A percentile compares a stretch with the other conserved stretches of the same genome.
Conservation (phyloP, 2,888 invertebrate species). For the Rhimphoctona megacephalus region DNA sequence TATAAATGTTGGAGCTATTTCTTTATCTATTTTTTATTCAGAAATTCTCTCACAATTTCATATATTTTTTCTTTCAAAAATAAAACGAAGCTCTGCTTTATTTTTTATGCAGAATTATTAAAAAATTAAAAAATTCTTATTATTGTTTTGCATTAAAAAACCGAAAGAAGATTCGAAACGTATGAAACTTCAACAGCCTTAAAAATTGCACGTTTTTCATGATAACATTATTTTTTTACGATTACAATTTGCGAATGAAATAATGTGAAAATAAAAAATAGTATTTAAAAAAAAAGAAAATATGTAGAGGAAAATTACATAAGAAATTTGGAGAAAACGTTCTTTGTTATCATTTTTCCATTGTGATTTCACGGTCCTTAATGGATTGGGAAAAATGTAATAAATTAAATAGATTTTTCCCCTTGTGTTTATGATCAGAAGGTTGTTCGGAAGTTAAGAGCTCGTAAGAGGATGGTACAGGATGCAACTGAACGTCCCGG, state of each 20-base stretch:
- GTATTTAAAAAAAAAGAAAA: background rate
- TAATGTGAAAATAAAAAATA: background rate
- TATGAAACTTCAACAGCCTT: background rate
- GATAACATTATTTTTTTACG: no score
- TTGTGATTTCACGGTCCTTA: no score
- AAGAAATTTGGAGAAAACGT: background rate
- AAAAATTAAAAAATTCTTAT: no score
- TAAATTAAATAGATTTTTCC: background rate
- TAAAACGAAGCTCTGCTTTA: no score
- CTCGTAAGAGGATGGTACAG: slow-evolving; percentile 25
- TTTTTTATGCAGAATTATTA: no score
- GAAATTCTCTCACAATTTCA: no score
- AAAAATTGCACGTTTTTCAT: no score
- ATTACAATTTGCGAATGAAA: background rate
- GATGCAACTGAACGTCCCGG: slow-evolving; percentile 30
- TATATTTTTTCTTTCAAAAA: no score
- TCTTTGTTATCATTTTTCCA: no score
- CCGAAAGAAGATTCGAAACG: background rate
- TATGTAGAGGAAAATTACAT: background rate
- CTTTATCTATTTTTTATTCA: no score
- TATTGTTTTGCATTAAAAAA: background rate
- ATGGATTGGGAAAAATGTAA: background rate
- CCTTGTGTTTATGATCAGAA: background rate
- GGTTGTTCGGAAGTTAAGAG: slow-evolving; percentile 31
- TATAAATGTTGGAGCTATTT: background rate